phyloP scores from a whole-genome alignment of 2,113 vertebrate species.

The Pogona vitticeps region DNA sequence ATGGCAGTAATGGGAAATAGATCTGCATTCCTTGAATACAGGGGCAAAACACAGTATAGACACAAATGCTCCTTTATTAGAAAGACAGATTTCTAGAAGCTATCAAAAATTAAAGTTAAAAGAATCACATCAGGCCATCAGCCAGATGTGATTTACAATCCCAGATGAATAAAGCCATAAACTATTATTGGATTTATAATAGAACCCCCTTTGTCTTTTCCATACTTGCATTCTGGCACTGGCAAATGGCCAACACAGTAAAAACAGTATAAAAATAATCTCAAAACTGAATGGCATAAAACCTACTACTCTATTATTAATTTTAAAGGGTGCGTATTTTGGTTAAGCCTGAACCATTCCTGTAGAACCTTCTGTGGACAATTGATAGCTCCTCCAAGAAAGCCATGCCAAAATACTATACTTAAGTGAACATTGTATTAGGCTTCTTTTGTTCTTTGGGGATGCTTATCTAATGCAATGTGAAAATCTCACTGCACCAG shows the following conservation, averaged over 20 bases:
- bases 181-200: slow-evolving; percentile 36
- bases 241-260: slow-evolving; percentile 32
- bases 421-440: background rate
- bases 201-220: slow-evolving; percentile 39
- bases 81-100: slow-evolving; percentile 21
- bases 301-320: slow-evolving; percentile 38
- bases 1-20: background rate
- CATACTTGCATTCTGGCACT: slow-evolving; percentile 31
- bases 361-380: slow-evolving; percentile 45
- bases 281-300: slow-evolving; percentile 54
- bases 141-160: slow-evolving; percentile 42
- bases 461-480: background rate
- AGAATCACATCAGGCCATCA: slow-evolving; percentile 6
- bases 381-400: slow-evolving; percentile 38
- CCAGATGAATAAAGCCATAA: slow-evolving; percentile 16
- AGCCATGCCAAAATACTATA: background rate
- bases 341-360: slow-evolving; percentile 53
- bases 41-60: background rate
- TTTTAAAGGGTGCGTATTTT: slow-evolving; percentile 39
- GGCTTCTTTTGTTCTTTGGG: background rate
- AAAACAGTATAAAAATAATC: slow-evolving; percentile 41
- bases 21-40: background rate
- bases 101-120: slow-evolving; percentile 38
- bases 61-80: background rate
- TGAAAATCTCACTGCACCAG: background rate